Percentiles rank a stretch among this genome's conserved stretches.
Conservation (phyloP, 2,888 invertebrate genomes). For the Amiota communis region DNA sequence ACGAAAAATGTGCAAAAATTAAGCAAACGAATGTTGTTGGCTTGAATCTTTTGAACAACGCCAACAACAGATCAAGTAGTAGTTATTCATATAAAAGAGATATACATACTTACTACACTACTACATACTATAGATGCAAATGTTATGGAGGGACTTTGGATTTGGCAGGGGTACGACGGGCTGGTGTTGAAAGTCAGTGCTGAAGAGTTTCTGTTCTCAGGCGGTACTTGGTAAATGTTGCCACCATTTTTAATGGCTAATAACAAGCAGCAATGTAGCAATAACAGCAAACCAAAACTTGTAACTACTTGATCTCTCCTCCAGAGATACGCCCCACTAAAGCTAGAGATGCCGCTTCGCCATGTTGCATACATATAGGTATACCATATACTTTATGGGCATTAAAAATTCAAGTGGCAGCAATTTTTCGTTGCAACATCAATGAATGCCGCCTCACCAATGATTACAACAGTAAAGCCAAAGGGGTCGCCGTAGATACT, state of each 20-base stretch:
- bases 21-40: constrained; percentile 15
- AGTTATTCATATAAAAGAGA: neutral
- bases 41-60: neutral
- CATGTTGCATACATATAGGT: constrained; percentile 43
- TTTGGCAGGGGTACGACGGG: neutral
- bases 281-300: constrained; percentile 10
- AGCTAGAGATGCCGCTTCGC: constrained; percentile 11
- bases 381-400: constrained; percentile 70
- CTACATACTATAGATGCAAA: too few species aligned
- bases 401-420: constrained; percentile 72
- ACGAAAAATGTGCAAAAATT: constrained; percentile 27
- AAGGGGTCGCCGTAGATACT: constrained; percentile 16
- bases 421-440: constrained; percentile 71
- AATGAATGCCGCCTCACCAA: constrained; percentile 63
- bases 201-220: neutral
- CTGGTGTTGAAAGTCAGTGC: neutral
- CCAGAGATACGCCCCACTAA: neutral
- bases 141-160: neutral
- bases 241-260: constrained; percentile 55
- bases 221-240: constrained; percentile 40
- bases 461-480: constrained; percentile 32
- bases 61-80: neutral
- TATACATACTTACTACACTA: too few species aligned
- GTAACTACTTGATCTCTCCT: neutral
- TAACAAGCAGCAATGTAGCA: constrained; percentile 45